Percentiles rank a stretch among this genome's conserved stretches.
phyloP scores from a whole-genome alignment of 2,113 vertebrate genomes.

The Nanorana parkeri region DNA sequence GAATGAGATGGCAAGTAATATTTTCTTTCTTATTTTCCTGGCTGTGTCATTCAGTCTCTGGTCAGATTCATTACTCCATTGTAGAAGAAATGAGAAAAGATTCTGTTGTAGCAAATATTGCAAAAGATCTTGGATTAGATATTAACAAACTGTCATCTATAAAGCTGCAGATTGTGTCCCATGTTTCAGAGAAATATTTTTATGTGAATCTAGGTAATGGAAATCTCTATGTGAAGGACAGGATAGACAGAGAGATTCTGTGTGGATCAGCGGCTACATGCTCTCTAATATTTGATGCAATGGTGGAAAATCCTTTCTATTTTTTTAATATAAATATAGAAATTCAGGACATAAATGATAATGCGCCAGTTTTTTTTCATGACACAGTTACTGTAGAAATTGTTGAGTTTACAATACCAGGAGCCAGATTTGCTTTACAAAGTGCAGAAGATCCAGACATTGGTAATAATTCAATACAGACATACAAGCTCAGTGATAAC shows the following conservation, averaged over 20 bases:
- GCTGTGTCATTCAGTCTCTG: too few relatives aligned
- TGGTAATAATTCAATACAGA: constrained; percentile 57
- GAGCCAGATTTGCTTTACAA: constrained; percentile 65
- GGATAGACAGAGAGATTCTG: constrained; percentile 65
- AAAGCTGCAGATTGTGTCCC: constrained; percentile 57
- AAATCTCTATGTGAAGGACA: constrained; percentile 60
- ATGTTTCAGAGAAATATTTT: constrained; percentile 64
- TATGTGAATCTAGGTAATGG: constrained; percentile 58
- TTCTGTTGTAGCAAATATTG: constrained; percentile 60
- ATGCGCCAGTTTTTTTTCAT: constrained; percentile 62
- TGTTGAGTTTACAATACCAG: constrained; percentile 49
- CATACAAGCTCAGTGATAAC: constrained; percentile 49
- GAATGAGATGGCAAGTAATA: too few relatives aligned
- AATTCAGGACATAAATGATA: constrained; percentile 69
- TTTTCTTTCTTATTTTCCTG: too few relatives aligned
- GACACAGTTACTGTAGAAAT: constrained; percentile 64
- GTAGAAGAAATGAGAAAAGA: too few relatives aligned
- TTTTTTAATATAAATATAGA: constrained; percentile 64
- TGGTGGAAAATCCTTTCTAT: constrained; percentile 76
- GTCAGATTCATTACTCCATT: too few relatives aligned
- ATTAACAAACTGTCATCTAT: constrained; percentile 58
- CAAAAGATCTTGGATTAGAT: constrained; percentile 64
- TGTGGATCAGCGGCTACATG: constrained; percentile 67
- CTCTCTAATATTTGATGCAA: constrained; percentile 68
- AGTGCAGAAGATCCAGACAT: constrained; percentile 66